Evolutionary conservation across 2,113 vertebrate genomes (phyloP).

Genomic region (Corythornis madagascariensis): DNA sequence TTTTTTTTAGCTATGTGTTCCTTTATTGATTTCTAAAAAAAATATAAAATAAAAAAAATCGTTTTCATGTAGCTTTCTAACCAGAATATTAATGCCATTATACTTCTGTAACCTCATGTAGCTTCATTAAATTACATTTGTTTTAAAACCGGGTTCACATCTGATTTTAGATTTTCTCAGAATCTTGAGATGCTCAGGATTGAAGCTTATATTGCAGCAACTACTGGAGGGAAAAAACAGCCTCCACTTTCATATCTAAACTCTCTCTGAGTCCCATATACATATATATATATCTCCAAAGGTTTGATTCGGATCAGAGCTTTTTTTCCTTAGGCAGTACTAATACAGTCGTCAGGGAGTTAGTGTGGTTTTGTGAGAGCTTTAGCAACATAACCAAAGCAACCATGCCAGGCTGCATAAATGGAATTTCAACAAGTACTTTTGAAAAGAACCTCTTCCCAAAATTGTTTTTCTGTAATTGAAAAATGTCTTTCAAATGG

Average conservation of each 20-base stretch:
- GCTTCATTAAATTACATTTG: neutral
- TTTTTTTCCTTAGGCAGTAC: neutral
- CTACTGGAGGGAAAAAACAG: neutral
- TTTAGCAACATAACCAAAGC: conserved; percentile 53
- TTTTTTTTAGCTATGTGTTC: neutral
- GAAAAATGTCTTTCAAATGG: conserved; percentile 69
- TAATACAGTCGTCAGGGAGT: neutral
- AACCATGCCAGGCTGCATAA: conserved; percentile 51
- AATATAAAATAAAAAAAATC: neutral
- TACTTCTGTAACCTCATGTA: neutral
- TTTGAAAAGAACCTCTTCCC: conserved; percentile 57
- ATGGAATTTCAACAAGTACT: conserved; percentile 61
- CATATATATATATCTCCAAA: neutral
- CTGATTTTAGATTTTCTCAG: neutral
- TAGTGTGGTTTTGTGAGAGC: neutral
- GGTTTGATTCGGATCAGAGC: neutral
- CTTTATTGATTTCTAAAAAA: neutral
- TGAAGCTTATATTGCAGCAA: neutral
- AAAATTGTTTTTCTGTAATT: conserved; percentile 71
- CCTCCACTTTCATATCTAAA: neutral
- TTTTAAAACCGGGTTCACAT: neutral
- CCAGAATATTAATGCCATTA: neutral
- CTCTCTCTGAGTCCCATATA: neutral
- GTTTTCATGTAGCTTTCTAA: neutral
- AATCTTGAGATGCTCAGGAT: neutral